Evolutionary conservation across 2,888 invertebrate species (phyloP), one percentile per base, ranked within the genome.

Genomic region (Drosophila kokeensis): DNA sequence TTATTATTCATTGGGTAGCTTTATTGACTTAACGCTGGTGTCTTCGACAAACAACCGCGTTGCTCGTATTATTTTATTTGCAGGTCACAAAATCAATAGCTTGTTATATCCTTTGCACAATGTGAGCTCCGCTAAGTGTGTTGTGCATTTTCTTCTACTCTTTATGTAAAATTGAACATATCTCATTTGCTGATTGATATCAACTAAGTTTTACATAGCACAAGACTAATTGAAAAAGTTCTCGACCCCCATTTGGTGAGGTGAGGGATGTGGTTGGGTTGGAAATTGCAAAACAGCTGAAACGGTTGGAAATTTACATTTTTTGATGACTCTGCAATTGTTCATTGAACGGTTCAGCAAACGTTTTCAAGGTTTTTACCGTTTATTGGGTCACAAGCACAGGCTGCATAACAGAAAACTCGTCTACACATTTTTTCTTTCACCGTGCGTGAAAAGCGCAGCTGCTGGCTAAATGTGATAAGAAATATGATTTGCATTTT

Each of bases 211-310:
- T 21, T 7, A 32, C n/a, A 42, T 21, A 27, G 55, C n/a, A 27
- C 21, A 21, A 21, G 18, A 63, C 55, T 82, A 88, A 90, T 88
- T 76, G 70, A 82, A 79, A 83, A 79, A 89, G 80, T 87, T 89
- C 24, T 18, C 32, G 21, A 36, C 58, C 52, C 36, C 59, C 32
- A 49, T 49, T 55, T 1, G 4, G 0, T 6, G n/a, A 1, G 5
- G 5, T 2, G 2, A 11, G 42, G 0, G 5, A 5, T 11, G n/a
- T 40, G 10, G 1, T 45, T 45, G 7, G 1, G 45, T 34, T 53
- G 38, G 24, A 45, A 54, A 61, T 30, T 54, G 49, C 52, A 42
- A 53, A 81, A 42, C 64, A 49, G 48, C 34, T n/a, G 13, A 32
- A 58, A 38, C 15, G n/a, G 24, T 21, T 42, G 42, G 36, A 59